Evolutionary conservation across 2,113 vertebrate species (phyloP).

Genomic region (Ceyx melanurus): DNA sequence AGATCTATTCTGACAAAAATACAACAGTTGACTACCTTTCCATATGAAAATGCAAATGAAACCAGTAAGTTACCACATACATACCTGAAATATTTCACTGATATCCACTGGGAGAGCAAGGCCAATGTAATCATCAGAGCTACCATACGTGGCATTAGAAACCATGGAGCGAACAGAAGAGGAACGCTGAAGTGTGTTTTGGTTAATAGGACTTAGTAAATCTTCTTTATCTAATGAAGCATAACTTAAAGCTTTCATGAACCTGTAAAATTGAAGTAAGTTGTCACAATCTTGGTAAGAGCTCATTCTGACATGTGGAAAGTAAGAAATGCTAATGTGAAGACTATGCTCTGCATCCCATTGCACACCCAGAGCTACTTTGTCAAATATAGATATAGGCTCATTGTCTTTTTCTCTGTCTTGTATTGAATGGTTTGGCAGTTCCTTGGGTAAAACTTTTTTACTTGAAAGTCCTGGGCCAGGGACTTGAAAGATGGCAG

Average conservation of each 20-base stretch:
- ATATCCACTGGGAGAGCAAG: conserved; percentile 94
- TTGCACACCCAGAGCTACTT: not conserved
- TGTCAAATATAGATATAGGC: not conserved
- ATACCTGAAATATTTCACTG: conserved; percentile 91
- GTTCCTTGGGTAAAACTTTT: not conserved
- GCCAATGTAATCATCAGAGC: conserved; percentile 94
- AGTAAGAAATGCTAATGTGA: not conserved
- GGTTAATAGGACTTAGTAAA: conserved; percentile 95
- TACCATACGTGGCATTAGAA: conserved; percentile 89
- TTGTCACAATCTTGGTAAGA: not conserved
- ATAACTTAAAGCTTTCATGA: conserved; percentile 98
- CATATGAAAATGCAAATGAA: not conserved
- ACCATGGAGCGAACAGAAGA: conserved; percentile 98
- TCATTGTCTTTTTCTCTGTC: not conserved
- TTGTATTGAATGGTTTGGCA: not conserved
- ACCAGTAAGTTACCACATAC: not conserved
- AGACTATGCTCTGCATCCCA: not conserved
- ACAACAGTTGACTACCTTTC: not conserved
- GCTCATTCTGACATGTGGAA: not conserved
- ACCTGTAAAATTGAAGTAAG: conserved; percentile 78
- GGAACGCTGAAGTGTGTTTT: conserved; percentile 93
- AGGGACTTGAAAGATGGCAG: not conserved
- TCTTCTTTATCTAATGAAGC: conserved; percentile 98
- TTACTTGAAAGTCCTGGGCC: not conserved
- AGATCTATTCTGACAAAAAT: not conserved